Percentiles rank a stretch among this genome's conserved stretches.
These are phyloP conservation scores for Orthosia gothica DNA, from an alignment of 2,888 invertebrate genomes.

Conservation along the genomic window DNA sequence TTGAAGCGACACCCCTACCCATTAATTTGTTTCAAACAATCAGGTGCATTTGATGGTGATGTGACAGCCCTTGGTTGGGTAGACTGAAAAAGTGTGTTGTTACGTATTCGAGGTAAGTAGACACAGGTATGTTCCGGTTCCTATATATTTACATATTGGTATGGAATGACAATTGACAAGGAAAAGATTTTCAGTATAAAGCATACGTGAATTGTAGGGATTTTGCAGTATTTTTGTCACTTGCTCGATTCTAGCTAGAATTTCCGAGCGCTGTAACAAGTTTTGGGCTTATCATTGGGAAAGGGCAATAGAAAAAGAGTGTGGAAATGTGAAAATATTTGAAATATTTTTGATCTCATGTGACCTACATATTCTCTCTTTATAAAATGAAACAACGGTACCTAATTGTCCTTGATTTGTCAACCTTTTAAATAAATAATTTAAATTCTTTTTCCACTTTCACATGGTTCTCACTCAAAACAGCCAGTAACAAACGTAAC, in stretches of 20 bases:
- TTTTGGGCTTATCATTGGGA: too few relatives aligned
- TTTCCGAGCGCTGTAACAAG: background rate
- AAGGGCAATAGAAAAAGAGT: too few relatives aligned
- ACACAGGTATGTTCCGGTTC: background rate
- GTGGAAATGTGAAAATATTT: background rate
- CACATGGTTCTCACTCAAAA: background rate
- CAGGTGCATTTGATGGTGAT: slow-evolving; percentile 55
- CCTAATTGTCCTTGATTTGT: background rate
- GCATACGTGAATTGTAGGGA: background rate
- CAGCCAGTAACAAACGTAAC: background rate
- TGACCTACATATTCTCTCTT: background rate
- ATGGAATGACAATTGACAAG: slow-evolving; percentile 14
- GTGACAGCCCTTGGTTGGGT: slow-evolving; percentile 23
- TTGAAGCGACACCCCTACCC: slow-evolving; percentile 13
- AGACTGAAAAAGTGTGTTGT: slow-evolving; percentile 11
- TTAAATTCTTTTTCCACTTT: too few relatives aligned
- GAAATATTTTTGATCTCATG: background rate
- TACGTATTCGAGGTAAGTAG: slow-evolving; percentile 4
- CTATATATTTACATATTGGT: background rate
- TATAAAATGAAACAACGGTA: background rate
- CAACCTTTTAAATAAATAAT: background rate
- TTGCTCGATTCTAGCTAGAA: background rate
- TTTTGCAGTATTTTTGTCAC: background rate
- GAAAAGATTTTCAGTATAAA: slow-evolving; percentile 9
- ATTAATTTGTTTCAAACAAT: slow-evolving; percentile 55